Base-by-base conservation (phyloP, 2,888 invertebrate genomes). In the Oligia strigilis region DNA sequence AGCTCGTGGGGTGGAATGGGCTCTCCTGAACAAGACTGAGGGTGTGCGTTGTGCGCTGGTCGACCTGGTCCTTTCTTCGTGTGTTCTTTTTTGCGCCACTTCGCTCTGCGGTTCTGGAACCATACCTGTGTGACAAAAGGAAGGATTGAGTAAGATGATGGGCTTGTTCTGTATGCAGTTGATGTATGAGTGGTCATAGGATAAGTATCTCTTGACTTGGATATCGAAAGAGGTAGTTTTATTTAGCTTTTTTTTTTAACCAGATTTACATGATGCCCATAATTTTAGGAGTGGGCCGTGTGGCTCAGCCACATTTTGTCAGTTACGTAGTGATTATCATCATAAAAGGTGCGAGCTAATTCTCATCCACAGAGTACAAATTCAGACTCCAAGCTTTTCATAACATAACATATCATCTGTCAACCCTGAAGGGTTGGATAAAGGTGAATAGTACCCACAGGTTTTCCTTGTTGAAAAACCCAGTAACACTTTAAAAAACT, bases 41-140 rank as follows among this genome's bases (percentile, higher is more conserved):
- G 99, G 94, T 99, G 99, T 9, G 99, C 99, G 97, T 99, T 99
- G 97, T 99, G 99, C 11, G 99, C 99, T 67, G 99, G 99, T 95
- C 99, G 98, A 0, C 99, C 99, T 0, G 99, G 99, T 36, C 99
- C 99, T 95, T 99, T 99, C 97, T 99, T 99, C 80, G 99, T 99
- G 97, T 99, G 99, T 96, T 99, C 99, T 97, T 99, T 99, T 97
- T 99, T 99, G 85, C 99, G 98, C 99, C 99, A 99, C 96, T 99
- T 99, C 74, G 99, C 99, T 83, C 99, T 97, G 60, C 99, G 98
- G 97, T 99, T 99, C 97, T 99, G 99, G 97, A 99, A 99, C 99
- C 99, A 99, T 85, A 99, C 99, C 99, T 99, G 98, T 29, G 73
- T 80, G 90, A 87, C 80, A 90, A 81, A 76, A 29, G 13, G 13